Conservation (phyloP, 2,797 vertebrate species). For the Scomberomorus guttatus region DNA sequence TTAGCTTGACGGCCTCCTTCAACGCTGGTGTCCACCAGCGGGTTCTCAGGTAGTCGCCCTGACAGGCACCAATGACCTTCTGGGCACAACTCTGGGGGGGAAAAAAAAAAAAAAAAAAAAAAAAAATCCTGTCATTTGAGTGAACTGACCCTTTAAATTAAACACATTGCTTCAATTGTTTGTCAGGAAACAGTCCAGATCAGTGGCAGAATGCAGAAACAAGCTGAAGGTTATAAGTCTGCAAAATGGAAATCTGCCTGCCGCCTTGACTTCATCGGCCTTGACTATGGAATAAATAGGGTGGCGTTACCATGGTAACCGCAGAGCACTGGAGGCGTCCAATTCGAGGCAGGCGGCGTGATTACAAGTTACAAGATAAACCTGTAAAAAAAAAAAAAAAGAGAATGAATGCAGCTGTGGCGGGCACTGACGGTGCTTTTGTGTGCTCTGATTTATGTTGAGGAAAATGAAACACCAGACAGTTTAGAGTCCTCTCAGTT, state of each 20-base stretch:
- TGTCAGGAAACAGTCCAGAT: not conserved
- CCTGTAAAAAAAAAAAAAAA: not conserved
- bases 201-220: not conserved
- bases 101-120: too few relatives aligned
- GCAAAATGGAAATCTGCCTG: not conserved
- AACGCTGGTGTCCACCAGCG: too few relatives aligned
- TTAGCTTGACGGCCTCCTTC: too few relatives aligned
- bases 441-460: slow-evolving; percentile 14
- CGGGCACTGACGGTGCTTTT: slow-evolving; percentile 13
- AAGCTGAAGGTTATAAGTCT: too few relatives aligned
- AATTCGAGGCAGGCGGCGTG: not conserved
- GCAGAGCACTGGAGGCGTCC: not conserved
- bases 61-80: too few relatives aligned
- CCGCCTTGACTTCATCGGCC: not conserved
- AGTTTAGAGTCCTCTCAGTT: not conserved
- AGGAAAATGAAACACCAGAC: slow-evolving; percentile 12
- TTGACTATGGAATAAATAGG: not conserved
- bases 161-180: too few relatives aligned
- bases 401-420: not conserved
- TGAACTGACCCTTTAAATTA: too few relatives aligned
- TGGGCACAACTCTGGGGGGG: too few relatives aligned
- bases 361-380: slow-evolving; percentile 6
- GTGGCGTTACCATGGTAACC: slow-evolving; percentile 52
- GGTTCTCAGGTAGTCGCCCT: too few relatives aligned
- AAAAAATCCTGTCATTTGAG: too few relatives aligned